Evolutionary conservation across 1,140 invertebrate species (phyloP), one percentile per base, ranked within the genome.

Genomic region (Penaeus chinensis): DNA sequence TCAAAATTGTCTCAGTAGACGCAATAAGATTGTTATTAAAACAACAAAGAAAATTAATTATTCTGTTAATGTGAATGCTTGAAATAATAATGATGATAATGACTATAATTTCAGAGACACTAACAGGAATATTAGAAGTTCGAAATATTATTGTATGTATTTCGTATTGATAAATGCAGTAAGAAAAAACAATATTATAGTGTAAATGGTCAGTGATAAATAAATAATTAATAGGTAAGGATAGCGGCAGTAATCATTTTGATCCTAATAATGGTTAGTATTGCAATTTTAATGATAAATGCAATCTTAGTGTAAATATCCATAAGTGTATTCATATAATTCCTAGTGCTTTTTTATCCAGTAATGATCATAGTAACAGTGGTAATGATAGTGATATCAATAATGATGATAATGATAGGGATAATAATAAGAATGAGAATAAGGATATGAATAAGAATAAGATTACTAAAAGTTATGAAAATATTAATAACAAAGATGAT

Each of bases 331-430:
- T n/a, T n/a, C n/a, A n/a, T n/a, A n/a, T n/a, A n/a, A n/a, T n/a
- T n/a, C n/a, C 32, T 32, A 32, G 32, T 32, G 2, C 0, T 32
- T 2, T 32, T 32, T 32, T 32, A 32, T 32, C 32, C 32, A 69
- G 8, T 69, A 69, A 69, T 69, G 22, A 32, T 69, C 7, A 8
- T 11, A 74, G 22, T n/a, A n/a, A 74, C 22, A n/a, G 37, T 74
- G 37, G 22, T 20, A 74, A 74, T 74, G 18, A 74, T n/a, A 74
- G 16, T 18, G 16, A 74, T n/a, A 74, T 27, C 2, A 74, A 74
- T 74, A n/a, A 74, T 74, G 37, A 74, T 74, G 37, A 74, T 74
- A 74, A 74, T n/a, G 37, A 74, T 74, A n/a, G 22, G 13, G 37
- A 74, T 74, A 20, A 74, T 18, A 74, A 74, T 74, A 69, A 69